Base-by-base conservation (phyloP, 2,888 invertebrate genomes). In the Sminthurinus aureus region DNA sequence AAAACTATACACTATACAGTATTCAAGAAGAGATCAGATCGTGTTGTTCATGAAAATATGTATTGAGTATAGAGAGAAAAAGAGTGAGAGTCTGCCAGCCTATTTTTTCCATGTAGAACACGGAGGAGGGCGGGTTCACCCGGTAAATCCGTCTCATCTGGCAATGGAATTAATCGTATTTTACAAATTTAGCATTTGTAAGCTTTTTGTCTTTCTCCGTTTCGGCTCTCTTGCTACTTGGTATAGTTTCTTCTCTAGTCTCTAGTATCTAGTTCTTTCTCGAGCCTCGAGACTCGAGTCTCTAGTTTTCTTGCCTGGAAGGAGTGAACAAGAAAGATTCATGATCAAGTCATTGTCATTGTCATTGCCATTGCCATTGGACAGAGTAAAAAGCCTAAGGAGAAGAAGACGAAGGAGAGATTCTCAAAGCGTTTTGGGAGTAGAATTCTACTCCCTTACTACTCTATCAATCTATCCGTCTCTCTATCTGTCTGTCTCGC, bases 111-210 rank as follows among this genome's bases (percentile, higher is more conserved):
- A 22, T 22, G 26, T 24, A 11, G 20, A 6, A 58, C 24, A 58
- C 64, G 58, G 24, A 24, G 24, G 12, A 64, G 24, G 78, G 78
- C 58, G 78, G 78, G 64, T 13, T 78, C 58, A 76, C 52, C 52
- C n/a, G 80, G 81, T 74, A 79, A 84, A 84, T 84, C 84, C 84
- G 84, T 84, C 84, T 84, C 84, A 84, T 82, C 84, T 84, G 84
- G 84, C 82, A 80, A 80, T 51, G 80, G 84, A 82, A 84, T 84
- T 84, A 84, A 84, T 84, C 84, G 74, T 69, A 78, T 77, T 74
- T 71, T 38, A 67, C 67, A n/a, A 80, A 80, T 71, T 80, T 71
- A 80, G 80, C 80, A 50, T 71, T 52, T 51, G 67, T 80, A 80
- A 80, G 80, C 80, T 80, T 80, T 80, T 80, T 80, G 51, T 80